Evolutionary conservation across 2,797 vertebrate genomes (phyloP).

Genomic region (Discoglossus pictus): DNA sequence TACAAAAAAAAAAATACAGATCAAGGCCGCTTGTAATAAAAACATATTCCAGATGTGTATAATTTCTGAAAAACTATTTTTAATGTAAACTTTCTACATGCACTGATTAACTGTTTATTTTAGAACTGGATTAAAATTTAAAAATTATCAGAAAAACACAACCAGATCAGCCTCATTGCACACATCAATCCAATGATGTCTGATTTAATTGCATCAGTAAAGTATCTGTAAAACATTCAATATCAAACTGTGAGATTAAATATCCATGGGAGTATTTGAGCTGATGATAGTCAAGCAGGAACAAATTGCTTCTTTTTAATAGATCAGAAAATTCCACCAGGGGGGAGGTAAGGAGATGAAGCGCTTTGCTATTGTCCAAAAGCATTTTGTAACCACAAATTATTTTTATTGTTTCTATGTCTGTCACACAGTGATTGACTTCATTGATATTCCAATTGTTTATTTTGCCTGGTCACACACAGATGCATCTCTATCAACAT

Average conservation of each 20-base stretch:
- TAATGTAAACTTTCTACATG: conserved; percentile 14
- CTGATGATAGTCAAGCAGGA: background rate
- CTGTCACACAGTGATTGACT: background rate
- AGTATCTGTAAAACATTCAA: background rate
- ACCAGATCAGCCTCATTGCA: background rate
- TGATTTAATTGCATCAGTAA: background rate
- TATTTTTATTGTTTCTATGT: conserved; percentile 7
- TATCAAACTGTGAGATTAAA: conserved; percentile 2
- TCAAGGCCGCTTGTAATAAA: background rate
- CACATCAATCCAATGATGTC: background rate
- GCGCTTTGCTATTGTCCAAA: background rate
- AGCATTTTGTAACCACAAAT: conserved; percentile 12
- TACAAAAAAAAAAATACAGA: conserved; percentile 3
- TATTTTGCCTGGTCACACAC: conserved; percentile 29
- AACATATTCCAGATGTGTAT: conserved; percentile 17
- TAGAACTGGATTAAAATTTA: background rate
- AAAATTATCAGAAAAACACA: background rate
- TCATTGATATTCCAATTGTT: conserved; percentile 24
- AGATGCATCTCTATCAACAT: conserved; percentile 7
- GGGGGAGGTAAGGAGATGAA: background rate
- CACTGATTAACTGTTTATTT: conserved; percentile 38
- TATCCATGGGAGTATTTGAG: background rate
- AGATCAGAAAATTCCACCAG: background rate
- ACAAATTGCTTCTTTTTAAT: background rate
- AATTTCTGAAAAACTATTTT: background rate